Conservation (phyloP, 1,140 invertebrate species). For the Eupristina koningsbergeri region DNA sequence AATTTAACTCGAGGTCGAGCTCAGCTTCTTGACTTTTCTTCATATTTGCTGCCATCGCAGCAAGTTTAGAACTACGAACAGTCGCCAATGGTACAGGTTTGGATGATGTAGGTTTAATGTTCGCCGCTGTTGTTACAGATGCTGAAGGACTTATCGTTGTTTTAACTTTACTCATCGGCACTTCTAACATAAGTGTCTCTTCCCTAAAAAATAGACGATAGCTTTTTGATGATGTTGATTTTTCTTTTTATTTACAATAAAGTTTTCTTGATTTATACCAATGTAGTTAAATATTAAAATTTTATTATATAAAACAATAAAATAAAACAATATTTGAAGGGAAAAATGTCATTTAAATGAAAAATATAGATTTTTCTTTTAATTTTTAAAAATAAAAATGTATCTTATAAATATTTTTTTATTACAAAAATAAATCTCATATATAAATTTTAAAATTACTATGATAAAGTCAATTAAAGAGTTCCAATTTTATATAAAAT, state of each 20-base stretch:
- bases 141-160: background rate
- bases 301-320: too few species aligned
- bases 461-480: too few species aligned
- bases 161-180: constrained; percentile 45
- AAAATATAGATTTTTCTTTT: too few species aligned
- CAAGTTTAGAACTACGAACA: constrained; percentile 67
- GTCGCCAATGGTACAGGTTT: constrained; percentile 65
- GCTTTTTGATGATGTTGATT: constrained; percentile 49
- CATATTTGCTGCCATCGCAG: constrained; percentile 70
- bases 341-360: too few species aligned
- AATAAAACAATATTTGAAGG: too few species aligned
- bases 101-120: constrained; percentile 10
- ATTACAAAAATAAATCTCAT: too few species aligned
- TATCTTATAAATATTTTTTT: too few species aligned
- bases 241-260: constrained; percentile 27
- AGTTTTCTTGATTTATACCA: constrained; percentile 22
- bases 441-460: too few species aligned
- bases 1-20: constrained; percentile 54
- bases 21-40: constrained; percentile 57
- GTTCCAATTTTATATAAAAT: too few species aligned
- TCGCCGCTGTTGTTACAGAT: background rate
- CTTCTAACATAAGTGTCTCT: constrained; percentile 65
- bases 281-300: background rate
- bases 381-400: too few species aligned
- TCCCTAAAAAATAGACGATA: constrained; percentile 62